Evolutionary conservation across 2,888 invertebrate genomes (phyloP), one percentile per base, ranked within the genome.

Genomic region (Apomyelois bistriatella): DNA sequence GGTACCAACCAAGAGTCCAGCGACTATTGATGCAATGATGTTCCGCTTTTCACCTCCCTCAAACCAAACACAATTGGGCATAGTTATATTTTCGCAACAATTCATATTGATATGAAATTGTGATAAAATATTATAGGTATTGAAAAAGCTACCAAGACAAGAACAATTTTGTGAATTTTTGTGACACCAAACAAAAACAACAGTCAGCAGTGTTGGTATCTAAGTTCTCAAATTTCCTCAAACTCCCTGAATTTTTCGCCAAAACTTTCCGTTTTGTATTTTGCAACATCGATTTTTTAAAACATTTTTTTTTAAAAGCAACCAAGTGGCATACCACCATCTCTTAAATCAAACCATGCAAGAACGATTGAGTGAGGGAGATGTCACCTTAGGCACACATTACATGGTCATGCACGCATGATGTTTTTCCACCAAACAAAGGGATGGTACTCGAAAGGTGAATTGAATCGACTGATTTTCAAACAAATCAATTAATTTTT

Each of bases 31-130:
- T 3, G 96, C 95, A 53, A 97, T 85, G 38, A 95, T 94, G 85
- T 99, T 99, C 65, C 98, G 92, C 73, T 94, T 95, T 61, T 97
- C 96, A 12, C 95, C 95, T 62, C 94, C 92, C 71, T 98, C 97
- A 62, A 97, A 94, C 93, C 96, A 97, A 65, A 97, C 93, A 81
- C 95, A 96, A 12, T 93, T 91, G 0, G 94, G 94, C 71, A 96
- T 90, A 55, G 92, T 93, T 52, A 96, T 79, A 82, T 95, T 95
- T 69, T 97, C 97, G 47, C 96, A 90, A 71, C 95, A 93, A 65
- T 93, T 85, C 93, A 93, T 93, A 54, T 65, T 79, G 55, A 16
- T 16, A 13, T 3, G 1, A n/a, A 15, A 38, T 13, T 38, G 15
- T 15, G 13, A 13, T 38, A 7, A 22, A 22, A 22, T n/a, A n/a